Base-by-base conservation (phyloP, 1,140 invertebrate genomes). In the Pseudomyrmex dendroicus region DNA sequence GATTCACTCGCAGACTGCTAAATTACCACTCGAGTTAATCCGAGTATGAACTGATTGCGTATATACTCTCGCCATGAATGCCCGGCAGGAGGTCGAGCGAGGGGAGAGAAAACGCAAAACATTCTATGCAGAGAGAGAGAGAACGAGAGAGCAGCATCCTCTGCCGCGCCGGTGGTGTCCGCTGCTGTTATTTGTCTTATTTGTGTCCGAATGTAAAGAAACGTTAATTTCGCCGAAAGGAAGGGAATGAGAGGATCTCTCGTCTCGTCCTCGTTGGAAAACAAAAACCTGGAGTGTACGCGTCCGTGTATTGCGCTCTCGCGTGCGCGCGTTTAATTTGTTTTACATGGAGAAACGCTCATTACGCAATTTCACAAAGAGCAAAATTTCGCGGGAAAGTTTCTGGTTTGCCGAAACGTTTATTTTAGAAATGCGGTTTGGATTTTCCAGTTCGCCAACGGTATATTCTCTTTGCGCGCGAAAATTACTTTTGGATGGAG, bases 21-120 rank as follows among this genome's bases (percentile, higher is more conserved):
- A 89, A 88, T 89, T 88, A 88, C 86, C 63, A 83, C 56, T 83
- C 46, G 70, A 61, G 54, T 88, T 88, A 88, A 89, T 88, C 73
- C 20, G 57, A 17, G 48, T 77, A 76, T 66, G 56, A 82, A 77
- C 52, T 80, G 66, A 76, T 77, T 74, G 78, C 62, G 22, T 83
- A 35, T 35, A 80, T 68, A 72, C 68, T 84, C 68, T 84, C 63
- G 76, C 84, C 63, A 74, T 74, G 82, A 25, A 25, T 82, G 77
- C 13, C 44, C 35, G 35, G n/a, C 35, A 25, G 15, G 22, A 15
- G 25, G 35, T 35, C 35, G 35, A 35, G 35, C 35, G 5, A 35
- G 5, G 35, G 35, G 5, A 35, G 35, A 35, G 35, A 35, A 35
- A 35, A 35, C 35, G 35, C 35, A 35, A 35, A 35, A 35, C 35